These are phyloP conservation scores for Pluvianellus socialis DNA, from an alignment of 2,113 vertebrate species.

Conservation along the genomic window DNA sequence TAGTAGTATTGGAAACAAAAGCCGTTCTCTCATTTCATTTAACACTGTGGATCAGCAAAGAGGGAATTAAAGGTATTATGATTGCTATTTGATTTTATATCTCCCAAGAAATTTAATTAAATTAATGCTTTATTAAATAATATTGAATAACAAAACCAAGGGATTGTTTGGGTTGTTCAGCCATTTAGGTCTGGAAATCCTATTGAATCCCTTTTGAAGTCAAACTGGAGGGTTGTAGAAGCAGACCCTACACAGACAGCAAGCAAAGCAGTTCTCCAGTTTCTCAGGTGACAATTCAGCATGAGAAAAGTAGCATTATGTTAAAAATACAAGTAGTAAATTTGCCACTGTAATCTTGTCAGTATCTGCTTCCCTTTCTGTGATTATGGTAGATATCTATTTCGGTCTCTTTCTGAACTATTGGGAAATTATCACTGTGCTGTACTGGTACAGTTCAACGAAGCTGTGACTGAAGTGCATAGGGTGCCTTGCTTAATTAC, in stretches of 20 bases:
- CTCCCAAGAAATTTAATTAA: conserved; percentile 6
- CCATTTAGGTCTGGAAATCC: not conserved
- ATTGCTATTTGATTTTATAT: not conserved
- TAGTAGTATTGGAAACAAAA: not conserved
- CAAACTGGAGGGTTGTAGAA: not conserved
- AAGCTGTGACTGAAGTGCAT: not conserved
- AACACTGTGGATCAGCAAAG: not conserved
- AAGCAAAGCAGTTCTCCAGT: not conserved
- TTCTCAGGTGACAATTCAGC: not conserved
- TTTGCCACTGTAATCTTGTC: not conserved
- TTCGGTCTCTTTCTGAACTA: not conserved
- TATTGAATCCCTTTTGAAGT: conserved; percentile 5
- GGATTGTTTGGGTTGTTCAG: not conserved
- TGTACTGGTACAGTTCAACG: not conserved
- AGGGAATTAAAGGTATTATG: not conserved
- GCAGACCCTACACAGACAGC: not conserved
- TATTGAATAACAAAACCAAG: not conserved
- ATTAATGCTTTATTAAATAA: conserved; percentile 12
- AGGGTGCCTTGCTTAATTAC: not conserved
- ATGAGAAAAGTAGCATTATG: not conserved
- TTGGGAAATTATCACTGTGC: not conserved
- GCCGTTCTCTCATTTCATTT: not conserved
- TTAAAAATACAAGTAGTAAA: not conserved
- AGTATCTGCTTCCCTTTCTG: not conserved
- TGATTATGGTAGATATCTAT: not conserved